Evolutionary conservation across 2,888 invertebrate genomes (phyloP).

Genomic region (Maniola hyperantus): DNA sequence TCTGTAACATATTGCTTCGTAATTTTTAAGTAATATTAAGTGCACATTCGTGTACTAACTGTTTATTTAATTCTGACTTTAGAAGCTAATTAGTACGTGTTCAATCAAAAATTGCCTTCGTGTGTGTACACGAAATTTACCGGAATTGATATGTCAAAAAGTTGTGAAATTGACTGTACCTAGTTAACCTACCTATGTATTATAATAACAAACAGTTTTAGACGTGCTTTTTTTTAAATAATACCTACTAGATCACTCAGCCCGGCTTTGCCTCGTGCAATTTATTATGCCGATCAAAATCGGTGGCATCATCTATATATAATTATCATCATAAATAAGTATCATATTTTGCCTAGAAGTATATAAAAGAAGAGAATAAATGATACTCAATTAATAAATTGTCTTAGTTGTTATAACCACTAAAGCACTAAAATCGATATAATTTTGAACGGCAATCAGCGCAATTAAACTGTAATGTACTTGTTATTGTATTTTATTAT

Average conservation of each 20-base stretch:
- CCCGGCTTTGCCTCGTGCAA: too few species aligned
- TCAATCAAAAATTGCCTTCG: not conserved
- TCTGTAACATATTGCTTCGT: conserved; percentile 28
- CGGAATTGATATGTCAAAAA: not conserved
- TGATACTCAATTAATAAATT: too few species aligned
- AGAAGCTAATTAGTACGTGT: not conserved
- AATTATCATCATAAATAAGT: too few species aligned
- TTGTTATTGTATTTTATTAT: conserved; percentile 3
- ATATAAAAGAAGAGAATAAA: too few species aligned
- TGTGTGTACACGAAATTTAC: not conserved
- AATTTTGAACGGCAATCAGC: conserved; percentile 15
- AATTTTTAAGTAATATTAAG: conserved; percentile 24
- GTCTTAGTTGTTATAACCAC: too few species aligned
- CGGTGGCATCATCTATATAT: too few species aligned
- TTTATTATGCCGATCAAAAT: too few species aligned
- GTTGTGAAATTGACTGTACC: not conserved
- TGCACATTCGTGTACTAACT: conserved; percentile 15
- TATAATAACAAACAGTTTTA: not conserved
- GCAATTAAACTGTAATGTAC: conserved; percentile 21
- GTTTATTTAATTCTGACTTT: not conserved
- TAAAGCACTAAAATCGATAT: too few species aligned
- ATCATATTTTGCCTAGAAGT: too few species aligned
- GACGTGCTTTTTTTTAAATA: not conserved
- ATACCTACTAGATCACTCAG: not conserved
- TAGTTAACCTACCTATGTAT: too few species aligned